Percentiles rank a stretch among this genome's conserved stretches.
These are phyloP conservation scores for Entomyzon cyanotis DNA, from an alignment of 2,113 vertebrate genomes.

Conservation along the genomic window DNA sequence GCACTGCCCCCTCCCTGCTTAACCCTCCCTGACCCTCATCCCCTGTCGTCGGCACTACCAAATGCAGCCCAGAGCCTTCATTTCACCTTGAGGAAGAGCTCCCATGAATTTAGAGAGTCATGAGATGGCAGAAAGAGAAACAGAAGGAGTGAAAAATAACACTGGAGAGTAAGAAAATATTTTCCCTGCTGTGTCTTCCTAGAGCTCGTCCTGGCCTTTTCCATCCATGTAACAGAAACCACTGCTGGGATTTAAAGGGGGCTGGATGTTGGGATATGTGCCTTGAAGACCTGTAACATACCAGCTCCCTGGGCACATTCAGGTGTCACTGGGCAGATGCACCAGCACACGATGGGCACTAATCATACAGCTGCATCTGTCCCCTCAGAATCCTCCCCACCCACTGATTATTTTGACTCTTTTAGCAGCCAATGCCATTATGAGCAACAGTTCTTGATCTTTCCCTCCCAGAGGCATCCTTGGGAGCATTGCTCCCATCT, in stretches of 20 bases:
- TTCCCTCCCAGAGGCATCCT: conserved; percentile 53
- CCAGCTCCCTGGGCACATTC: background rate
- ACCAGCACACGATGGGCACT: fast-evolving
- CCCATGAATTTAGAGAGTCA: conserved; percentile 17
- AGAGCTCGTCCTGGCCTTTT: background rate
- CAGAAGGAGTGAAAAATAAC: background rate
- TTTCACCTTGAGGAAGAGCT: conserved; percentile 72
- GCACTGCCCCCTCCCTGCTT: conserved; percentile 52
- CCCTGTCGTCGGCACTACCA: background rate
- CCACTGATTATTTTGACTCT: conserved; percentile 6
- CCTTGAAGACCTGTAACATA: background rate
- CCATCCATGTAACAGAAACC: background rate
- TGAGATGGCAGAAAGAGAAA: conserved; percentile 14
- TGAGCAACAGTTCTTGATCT: conserved; percentile 28
- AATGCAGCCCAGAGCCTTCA: conserved; percentile 48
- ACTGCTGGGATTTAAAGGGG: background rate
- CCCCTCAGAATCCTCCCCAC: background rate
- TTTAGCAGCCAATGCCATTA: conserved; percentile 37
- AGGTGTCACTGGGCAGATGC: background rate
- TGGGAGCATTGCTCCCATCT: conserved; percentile 24
- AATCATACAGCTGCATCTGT: background rate
- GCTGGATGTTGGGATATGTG: fast-evolving
- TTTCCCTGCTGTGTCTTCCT: background rate
- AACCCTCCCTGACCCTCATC: conserved; percentile 44
- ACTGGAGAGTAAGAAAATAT: background rate